Evolutionary conservation across 2,113 vertebrate species (phyloP), one percentile per base, ranked within the genome.

Genomic region (Misgurnus mizolepis): DNA sequence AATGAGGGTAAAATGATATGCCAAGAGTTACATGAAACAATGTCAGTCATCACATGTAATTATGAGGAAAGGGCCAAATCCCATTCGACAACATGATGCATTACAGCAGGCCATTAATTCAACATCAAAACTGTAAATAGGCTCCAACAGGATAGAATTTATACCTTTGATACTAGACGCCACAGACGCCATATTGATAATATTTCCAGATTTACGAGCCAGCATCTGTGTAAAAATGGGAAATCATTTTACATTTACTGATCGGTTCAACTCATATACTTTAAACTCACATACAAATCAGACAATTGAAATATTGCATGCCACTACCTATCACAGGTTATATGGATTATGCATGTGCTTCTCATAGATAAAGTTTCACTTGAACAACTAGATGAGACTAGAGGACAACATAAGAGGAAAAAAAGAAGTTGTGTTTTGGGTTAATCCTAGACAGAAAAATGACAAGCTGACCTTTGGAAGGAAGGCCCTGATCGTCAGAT

Each of bases 101-200:
- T 81, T 80, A 55, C 69, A 39, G 66, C 43, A 77, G 15, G 15
- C 10, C 8, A 41, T 49, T 40, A 56, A 60, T 45, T 40, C 39
- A 78, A 0, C n/a, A 10, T 45, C 12, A 70, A 17, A 34, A 69
- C 41, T 68, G 27, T 9, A 49, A 14, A 49, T 10, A 47, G 14
- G 18, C 27, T 27, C 7, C 7, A 34, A 40, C 53, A 9, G 56
- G 56, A 15, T 15, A 64, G 43, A 0, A 15, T 6, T 2, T 80
- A 81, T 83, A 98, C 96, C 97, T 96, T 98, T 98, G 85, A 99
- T 94, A 88, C 95, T 97, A 71, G 97, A 98, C 80, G 94, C 97
- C 84, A 98, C 96, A 55, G 97, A 98, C 75, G 96, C 93, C 96
- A 98, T 98, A 86, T 99, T 99, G 83, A 98, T 98, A 81, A 97